Base-by-base conservation (phyloP, 2,888 invertebrate species). In the Tribolium freemani region DNA sequence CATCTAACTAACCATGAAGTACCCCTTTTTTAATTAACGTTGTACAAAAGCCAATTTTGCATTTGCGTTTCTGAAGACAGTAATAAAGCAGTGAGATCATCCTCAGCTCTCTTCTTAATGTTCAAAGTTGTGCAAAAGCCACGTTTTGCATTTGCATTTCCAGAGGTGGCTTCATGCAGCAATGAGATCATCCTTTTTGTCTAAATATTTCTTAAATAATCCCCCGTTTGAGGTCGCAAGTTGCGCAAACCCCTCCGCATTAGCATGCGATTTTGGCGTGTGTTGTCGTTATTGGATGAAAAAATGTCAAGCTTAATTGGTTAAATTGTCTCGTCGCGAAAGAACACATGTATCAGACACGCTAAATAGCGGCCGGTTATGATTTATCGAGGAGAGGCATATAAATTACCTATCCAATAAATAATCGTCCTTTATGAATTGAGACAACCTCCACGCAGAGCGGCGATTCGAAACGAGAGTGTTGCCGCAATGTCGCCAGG, bases 381-480 rank as follows among this genome's bases (percentile, higher is more conserved):
- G 69, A 70, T 72, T 72, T 72, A 72, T 72, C 72, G 72, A 72
- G 72, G 72, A 66, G 67, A 72, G 44, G 67, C 61, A 58, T 53
- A 60, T 70, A 70, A 72, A 72, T 61, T 60, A 50, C 58, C 45
- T 38, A 56, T 68, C 60, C 58, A 68, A 67, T 68, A 72, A 72
- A 72, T 72, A 72, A 72, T 67, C 68, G 72, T 72, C 72, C 72
- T 72, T 66, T 72, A 72, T 72, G 61, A 61, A 68, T 68, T 61
- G 72, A 72, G 72, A 72, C 64, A 72, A 68, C 72, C 72, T 72
- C 72, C 72, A 72, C 69, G 30, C 38, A 26, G 20, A 38, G 53
- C 53, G 20, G 38, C 44, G 57, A 56, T 30, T 57, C 54, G 68
- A 56, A 54, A 53, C 45, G 45, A 66, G 57, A 58, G 69, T 60